phyloP scores from a whole-genome alignment of 2,888 invertebrate species.

The Drosophila emarginata region DNA sequence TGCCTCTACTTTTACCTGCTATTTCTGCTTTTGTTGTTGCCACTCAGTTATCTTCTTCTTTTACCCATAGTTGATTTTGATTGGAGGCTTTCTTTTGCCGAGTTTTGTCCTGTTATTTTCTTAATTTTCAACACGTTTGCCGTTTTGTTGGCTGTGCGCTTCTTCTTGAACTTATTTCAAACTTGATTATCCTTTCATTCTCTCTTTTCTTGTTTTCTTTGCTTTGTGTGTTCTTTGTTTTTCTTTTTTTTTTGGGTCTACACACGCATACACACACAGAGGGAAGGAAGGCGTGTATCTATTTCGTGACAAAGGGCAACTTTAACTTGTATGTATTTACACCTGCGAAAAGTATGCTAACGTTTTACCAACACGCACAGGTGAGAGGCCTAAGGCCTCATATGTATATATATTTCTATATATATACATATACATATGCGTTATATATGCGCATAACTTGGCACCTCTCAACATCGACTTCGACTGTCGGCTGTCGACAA shows the following conservation, averaged over 20 bases:
- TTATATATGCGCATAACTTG: constrained; percentile 71
- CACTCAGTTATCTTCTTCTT: neutral
- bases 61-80: constrained; percentile 58
- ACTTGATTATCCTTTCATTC: constrained; percentile 55
- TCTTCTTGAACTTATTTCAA: constrained; percentile 44
- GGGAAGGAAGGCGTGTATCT: constrained; percentile 58
- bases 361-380: constrained; percentile 79
- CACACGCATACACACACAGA: constrained; percentile 49
- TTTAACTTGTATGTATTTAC: constrained; percentile 72
- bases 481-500: neutral
- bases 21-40: neutral
- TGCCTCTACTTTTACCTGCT: neutral
- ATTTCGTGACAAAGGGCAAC: constrained; percentile 78
- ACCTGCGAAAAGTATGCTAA: constrained; percentile 77
- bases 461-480: constrained; percentile 53
- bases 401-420: no score
- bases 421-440: constrained; percentile 13
- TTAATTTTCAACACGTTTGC: constrained; percentile 75
- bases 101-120: constrained; percentile 64
- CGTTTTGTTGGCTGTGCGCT: constrained; percentile 3
- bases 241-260: constrained; percentile 6
- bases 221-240: constrained; percentile 14
- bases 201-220: constrained; percentile 3
- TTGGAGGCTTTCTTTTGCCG: constrained; percentile 47
- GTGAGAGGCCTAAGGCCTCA: constrained; percentile 25